Conservation (phyloP, 2,797 vertebrate species). For the Capromys pilorides region DNA sequence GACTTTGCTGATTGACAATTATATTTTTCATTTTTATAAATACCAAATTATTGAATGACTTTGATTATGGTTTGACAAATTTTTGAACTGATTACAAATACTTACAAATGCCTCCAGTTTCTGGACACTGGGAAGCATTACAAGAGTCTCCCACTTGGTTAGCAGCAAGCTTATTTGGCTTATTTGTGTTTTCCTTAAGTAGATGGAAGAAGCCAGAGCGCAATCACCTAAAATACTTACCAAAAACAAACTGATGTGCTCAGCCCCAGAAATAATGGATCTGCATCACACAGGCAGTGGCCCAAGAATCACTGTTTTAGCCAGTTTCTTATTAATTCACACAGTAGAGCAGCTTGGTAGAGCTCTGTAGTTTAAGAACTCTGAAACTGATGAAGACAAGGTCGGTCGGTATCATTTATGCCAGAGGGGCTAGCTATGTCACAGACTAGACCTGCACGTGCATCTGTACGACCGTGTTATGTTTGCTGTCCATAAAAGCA, state of each 20-base stretch:
- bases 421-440: neutral
- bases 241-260: neutral
- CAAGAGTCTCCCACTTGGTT: neutral
- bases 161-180: neutral
- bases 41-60: neutral
- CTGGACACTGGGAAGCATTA: neutral
- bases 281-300: neutral
- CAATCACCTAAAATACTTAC: neutral
- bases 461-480: neutral
- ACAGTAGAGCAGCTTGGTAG: neutral
- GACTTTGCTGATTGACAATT: neutral
- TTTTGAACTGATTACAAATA: neutral
- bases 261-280: neutral
- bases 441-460: neutral
- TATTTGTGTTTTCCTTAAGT: neutral
- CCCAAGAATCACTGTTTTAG: neutral
- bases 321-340: neutral
- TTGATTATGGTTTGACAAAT: neutral
- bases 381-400: neutral
- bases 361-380: neutral
- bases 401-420: neutral
- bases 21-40: conserved; percentile 22
- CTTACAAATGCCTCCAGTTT: neutral
- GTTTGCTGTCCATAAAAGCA: neutral
- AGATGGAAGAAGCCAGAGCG: neutral